A percentile compares a stretch with the other conserved stretches of the same genome.
phyloP scores from a whole-genome alignment of 2,797 vertebrate genomes.

The Hypotaenidia okinawae region DNA sequence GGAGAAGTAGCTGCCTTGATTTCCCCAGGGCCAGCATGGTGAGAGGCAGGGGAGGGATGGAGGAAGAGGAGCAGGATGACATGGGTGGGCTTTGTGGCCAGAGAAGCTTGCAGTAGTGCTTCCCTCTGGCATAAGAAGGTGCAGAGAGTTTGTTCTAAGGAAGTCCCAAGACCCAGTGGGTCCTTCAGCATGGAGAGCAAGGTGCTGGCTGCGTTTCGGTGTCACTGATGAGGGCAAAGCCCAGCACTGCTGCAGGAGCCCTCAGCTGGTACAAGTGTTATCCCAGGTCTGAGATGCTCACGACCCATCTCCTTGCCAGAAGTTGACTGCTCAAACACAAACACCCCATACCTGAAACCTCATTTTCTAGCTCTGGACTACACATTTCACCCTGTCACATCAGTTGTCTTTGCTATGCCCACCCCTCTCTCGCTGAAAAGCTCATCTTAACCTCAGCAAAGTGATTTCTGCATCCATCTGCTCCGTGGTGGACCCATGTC shows the following conservation, averaged over 20 bases:
- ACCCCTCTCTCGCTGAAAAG: background rate
- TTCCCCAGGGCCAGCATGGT: background rate
- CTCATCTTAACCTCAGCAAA: background rate
- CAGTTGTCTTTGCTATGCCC: too few relatives aligned
- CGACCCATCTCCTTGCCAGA: background rate
- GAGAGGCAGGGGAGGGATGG: background rate
- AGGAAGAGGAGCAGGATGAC: background rate
- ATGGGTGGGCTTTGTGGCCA: background rate
- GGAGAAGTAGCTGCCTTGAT: background rate
- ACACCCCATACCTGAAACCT: background rate
- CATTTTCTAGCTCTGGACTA: background rate
- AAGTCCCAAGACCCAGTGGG: accelerated
- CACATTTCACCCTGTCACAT: accelerated
- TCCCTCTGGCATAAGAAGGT: background rate
- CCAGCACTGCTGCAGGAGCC: background rate
- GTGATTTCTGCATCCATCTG: background rate
- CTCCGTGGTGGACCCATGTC: background rate
- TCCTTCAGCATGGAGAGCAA: background rate
- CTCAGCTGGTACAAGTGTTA: background rate
- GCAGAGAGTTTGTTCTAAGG: background rate
- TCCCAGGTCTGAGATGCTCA: background rate
- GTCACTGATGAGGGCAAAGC: background rate
- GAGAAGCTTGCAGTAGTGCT: background rate
- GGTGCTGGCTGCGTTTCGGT: background rate
- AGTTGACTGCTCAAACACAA: background rate